Percentiles rank a stretch among this genome's conserved stretches.
Evolutionary conservation across 2,797 vertebrate species (phyloP).

Genomic region (Acipenser transmontanus): DNA sequence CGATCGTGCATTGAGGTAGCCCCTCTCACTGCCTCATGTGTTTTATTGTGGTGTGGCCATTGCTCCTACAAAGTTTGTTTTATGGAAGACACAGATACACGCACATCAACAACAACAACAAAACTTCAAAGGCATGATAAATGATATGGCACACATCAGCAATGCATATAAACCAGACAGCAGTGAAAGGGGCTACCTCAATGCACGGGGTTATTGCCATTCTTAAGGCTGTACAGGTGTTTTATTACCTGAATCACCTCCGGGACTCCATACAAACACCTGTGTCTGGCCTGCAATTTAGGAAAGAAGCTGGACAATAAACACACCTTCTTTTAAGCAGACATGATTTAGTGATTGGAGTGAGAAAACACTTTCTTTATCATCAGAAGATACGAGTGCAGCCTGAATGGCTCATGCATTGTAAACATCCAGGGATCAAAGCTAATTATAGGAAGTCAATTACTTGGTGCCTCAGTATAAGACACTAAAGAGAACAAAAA

Average conservation of each 20-base stretch:
- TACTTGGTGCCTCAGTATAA: slow-evolving; percentile 30
- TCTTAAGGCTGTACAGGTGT: slow-evolving; percentile 45
- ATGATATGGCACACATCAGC: slow-evolving; percentile 51
- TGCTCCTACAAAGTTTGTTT: too few species aligned
- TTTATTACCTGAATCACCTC: slow-evolving; percentile 54
- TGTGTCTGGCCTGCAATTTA: slow-evolving; percentile 55
- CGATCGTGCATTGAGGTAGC: too few species aligned
- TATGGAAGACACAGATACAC: too few species aligned
- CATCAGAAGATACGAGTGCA: slow-evolving; percentile 31
- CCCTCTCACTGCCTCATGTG: too few species aligned
- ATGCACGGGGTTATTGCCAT: slow-evolving; percentile 46
- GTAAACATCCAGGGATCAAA: slow-evolving; percentile 37
- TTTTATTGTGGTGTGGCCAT: too few species aligned
- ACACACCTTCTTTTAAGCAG: slow-evolving; percentile 36
- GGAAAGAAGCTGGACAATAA: slow-evolving; percentile 42
- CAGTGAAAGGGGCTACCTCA: slow-evolving; percentile 45
- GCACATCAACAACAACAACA: too few species aligned
- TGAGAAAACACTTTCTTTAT: slow-evolving; percentile 28
- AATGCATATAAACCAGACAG: slow-evolving; percentile 44
- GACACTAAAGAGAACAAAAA: slow-evolving; percentile 27
- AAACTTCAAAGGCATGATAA: slow-evolving; percentile 31
- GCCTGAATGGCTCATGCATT: slow-evolving; percentile 28
- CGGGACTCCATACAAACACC: slow-evolving; percentile 51
- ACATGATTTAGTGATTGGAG: slow-evolving; percentile 36
- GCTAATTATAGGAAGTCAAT: slow-evolving; percentile 30